phyloP scores from a whole-genome alignment of 2,113 vertebrate species.

The Ameiurus melas region DNA sequence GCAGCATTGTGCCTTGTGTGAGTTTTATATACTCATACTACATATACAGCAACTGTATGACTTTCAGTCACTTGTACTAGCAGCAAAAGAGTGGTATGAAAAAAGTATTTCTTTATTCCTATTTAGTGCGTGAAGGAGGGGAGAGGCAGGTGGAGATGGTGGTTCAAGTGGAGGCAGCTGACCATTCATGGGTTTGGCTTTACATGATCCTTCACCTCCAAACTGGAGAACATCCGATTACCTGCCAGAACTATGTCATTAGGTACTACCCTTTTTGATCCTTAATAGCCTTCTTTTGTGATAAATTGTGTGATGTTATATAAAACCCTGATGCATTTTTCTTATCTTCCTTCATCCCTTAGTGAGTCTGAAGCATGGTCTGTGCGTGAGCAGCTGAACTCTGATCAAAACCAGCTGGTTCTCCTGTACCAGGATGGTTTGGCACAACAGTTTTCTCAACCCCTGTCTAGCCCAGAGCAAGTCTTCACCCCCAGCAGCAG shows the following conservation, averaged over 20 bases:
- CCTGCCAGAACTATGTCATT: slow-evolving; percentile 85
- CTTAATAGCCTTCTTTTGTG: neutral
- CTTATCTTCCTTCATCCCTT: slow-evolving; percentile 37
- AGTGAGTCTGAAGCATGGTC: slow-evolving; percentile 91
- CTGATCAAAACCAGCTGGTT: slow-evolving; percentile 80
- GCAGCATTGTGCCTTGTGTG: slow-evolving; percentile 85
- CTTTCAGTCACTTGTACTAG: neutral
- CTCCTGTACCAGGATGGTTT: slow-evolving; percentile 74
- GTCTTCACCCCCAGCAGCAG: slow-evolving; percentile 81
- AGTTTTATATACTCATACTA: slow-evolving; percentile 64
- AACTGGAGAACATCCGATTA: slow-evolving; percentile 78
- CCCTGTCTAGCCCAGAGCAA: slow-evolving; percentile 78
- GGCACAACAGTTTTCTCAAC: slow-evolving; percentile 75
- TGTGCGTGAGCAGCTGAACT: slow-evolving; percentile 84
- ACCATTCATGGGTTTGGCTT: slow-evolving; percentile 83
- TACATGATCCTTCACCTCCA: slow-evolving; percentile 85
- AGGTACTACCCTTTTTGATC: slow-evolving; percentile 70
- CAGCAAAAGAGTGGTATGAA: neutral
- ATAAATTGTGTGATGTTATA: neutral
- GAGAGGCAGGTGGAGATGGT: slow-evolving; percentile 85
- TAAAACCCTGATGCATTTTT: neutral
- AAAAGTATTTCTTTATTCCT: slow-evolving; percentile 15
- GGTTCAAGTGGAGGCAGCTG: slow-evolving; percentile 79
- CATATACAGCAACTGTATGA: neutral
- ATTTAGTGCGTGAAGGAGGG: slow-evolving; percentile 80